Conservation (phyloP, 2,797 vertebrate genomes). For the Leuciscus waleckii region DNA sequence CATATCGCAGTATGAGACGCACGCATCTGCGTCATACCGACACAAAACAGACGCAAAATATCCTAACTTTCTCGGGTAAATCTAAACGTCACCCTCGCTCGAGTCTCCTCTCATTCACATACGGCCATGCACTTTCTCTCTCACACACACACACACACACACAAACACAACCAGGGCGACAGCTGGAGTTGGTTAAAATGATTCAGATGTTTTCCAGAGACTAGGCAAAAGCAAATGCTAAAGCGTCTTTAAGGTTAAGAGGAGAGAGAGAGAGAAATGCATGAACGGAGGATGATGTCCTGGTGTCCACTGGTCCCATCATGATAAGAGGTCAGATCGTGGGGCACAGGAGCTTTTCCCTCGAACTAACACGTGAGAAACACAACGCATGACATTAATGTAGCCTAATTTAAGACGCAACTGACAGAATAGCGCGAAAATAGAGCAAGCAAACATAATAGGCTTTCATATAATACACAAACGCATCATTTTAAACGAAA, state of each 20-base stretch:
- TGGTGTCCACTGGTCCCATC: constrained; percentile 12
- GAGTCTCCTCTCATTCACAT: constrained; percentile 67
- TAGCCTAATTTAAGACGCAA: constrained; percentile 64
- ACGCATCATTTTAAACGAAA: background rate
- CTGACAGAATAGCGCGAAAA: constrained; percentile 62
- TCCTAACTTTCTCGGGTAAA: constrained; percentile 54
- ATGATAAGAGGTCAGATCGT: constrained; percentile 70
- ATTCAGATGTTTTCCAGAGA: constrained; percentile 92
- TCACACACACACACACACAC: constrained; percentile 41
- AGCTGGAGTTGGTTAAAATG: constrained; percentile 88
- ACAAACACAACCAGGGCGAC: constrained; percentile 66
- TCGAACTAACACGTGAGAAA: constrained; percentile 73
- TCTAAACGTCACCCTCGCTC: constrained; percentile 52
- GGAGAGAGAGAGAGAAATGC: constrained; percentile 72
- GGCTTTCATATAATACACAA: background rate
- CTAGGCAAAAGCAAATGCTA: constrained; percentile 84
- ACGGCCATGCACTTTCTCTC: constrained; percentile 59
- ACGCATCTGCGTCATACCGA: constrained; percentile 94
- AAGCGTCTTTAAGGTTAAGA: constrained; percentile 79
- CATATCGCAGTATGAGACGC: constrained; percentile 93
- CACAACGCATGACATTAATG: constrained; percentile 76
- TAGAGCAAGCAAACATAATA: background rate
- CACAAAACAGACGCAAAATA: constrained; percentile 64
- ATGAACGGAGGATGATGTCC: constrained; percentile 72
- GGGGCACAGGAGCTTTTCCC: constrained; percentile 33